These are phyloP conservation scores for Ancistrus triradiatus DNA, from an alignment of 2,113 vertebrate species.

Conservation along the genomic window DNA sequence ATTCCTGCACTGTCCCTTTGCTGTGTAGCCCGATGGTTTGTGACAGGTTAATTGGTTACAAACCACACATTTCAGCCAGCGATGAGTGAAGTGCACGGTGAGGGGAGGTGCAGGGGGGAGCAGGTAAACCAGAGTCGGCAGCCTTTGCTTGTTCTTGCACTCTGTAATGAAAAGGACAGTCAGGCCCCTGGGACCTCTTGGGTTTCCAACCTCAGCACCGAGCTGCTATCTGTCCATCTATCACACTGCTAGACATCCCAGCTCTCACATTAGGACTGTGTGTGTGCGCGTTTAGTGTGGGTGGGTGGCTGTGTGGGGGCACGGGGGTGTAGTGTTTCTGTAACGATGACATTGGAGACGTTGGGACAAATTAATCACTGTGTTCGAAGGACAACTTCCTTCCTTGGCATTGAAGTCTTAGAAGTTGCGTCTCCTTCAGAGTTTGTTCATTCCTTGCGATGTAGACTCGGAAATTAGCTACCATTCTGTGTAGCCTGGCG, in stretches of 20 bases:
- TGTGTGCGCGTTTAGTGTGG: conserved; percentile 10
- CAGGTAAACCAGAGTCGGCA: conserved; percentile 61
- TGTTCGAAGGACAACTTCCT: conserved; percentile 11
- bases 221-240: conserved; percentile 71
- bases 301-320: conserved; percentile 14
- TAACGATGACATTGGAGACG: conserved; percentile 25
- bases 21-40: conserved; percentile 51
- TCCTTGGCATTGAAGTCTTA: conserved; percentile 8
- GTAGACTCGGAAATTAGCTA: too few relatives aligned
- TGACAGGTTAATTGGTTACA: conserved; percentile 65
- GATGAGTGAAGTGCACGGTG: conserved; percentile 46
- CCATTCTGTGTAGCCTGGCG: too few relatives aligned
- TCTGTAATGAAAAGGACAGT: conserved; percentile 62
- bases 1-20: too few relatives aligned
- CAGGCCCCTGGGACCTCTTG: conserved; percentile 65
- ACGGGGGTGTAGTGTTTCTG: conserved; percentile 16
- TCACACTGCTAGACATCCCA: conserved; percentile 51
- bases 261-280: conserved; percentile 35
- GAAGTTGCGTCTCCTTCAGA: background rate
- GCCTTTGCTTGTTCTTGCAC: conserved; percentile 58
- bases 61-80: conserved; percentile 57
- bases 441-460: too few relatives aligned
- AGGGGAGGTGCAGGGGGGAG: conserved; percentile 11
- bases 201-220: conserved; percentile 62
- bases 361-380: conserved; percentile 30